These are phyloP conservation scores for Girardia tigrina DNA, from an alignment of 2,888 invertebrate species.

Conservation along the genomic window DNA sequence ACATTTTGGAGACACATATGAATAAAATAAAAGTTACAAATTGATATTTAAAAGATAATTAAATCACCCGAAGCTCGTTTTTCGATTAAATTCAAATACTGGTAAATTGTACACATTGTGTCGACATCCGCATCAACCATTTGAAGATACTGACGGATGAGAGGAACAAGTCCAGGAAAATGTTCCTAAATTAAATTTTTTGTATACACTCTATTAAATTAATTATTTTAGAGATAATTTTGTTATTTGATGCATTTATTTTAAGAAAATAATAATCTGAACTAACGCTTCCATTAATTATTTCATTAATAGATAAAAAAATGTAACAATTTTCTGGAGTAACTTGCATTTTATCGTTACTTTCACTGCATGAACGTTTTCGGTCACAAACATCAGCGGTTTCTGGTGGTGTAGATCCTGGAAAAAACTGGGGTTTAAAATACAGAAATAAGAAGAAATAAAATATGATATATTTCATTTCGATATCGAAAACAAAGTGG, in stretches of 20 bases:
- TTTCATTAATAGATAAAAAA: conserved; percentile 38
- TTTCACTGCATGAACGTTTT: conserved; percentile 34
- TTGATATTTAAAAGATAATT: too few species aligned
- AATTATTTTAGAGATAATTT: too few species aligned
- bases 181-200: conserved; percentile 37
- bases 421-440: not conserved
- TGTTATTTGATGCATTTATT: too few species aligned
- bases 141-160: conserved; percentile 80
- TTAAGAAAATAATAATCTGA: too few species aligned
- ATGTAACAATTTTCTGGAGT: conserved; percentile 31
- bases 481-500: too few species aligned
- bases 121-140: conserved; percentile 95
- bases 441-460: not conserved
- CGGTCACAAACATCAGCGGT: conserved; percentile 30
- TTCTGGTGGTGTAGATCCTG: conserved; percentile 29
- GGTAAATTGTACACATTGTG: conserved; percentile 86
- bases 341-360: not conserved
- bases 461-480: too few species aligned
- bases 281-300: conserved; percentile 38
- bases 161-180: conserved; percentile 82
- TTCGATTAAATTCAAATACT: conserved; percentile 79
- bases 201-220: too few species aligned
- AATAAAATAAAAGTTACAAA: too few species aligned
- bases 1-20: too few species aligned
- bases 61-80: conserved; percentile 51